Conservation (phyloP, 2,113 vertebrate species). For the Desmodus rotundus region DNA sequence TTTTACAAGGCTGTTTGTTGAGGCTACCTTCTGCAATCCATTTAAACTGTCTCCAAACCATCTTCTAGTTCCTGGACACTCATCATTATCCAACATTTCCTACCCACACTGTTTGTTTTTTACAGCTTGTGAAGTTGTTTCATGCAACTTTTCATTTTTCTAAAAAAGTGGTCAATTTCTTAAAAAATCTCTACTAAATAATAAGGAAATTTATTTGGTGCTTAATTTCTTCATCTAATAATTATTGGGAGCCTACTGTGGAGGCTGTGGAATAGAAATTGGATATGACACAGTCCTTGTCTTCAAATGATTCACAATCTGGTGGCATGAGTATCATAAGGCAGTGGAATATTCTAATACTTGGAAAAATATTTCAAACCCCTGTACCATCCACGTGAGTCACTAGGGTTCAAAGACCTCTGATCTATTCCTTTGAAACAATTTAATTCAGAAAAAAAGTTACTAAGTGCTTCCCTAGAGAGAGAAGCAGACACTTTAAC, state of each 20-base stretch:
- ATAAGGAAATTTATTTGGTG: background rate
- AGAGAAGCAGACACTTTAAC: background rate
- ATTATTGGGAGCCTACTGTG: background rate
- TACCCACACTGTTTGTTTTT: background rate
- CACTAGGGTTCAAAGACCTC: background rate
- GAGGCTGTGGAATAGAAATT: background rate
- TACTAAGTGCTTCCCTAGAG: background rate
- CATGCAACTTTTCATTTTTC: conserved; percentile 7
- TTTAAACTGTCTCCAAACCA: background rate
- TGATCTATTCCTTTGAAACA: conserved; percentile 7
- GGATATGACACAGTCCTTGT: background rate
- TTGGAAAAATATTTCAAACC: conserved; percentile 12
- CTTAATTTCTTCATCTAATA: background rate
- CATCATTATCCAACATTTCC: background rate
- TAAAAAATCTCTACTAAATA: background rate
- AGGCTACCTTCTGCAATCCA: background rate
- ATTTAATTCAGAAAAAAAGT: background rate
- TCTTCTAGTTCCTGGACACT: background rate
- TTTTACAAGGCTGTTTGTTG: background rate
- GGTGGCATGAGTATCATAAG: background rate
- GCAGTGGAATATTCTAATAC: background rate
- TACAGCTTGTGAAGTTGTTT: conserved; percentile 6
- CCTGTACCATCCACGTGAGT: background rate
- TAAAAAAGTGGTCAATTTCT: background rate
- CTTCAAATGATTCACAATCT: background rate